These are phyloP conservation scores for Willowsia nigromaculata DNA, from an alignment of 2,888 invertebrate species.

Conservation along the genomic window DNA sequence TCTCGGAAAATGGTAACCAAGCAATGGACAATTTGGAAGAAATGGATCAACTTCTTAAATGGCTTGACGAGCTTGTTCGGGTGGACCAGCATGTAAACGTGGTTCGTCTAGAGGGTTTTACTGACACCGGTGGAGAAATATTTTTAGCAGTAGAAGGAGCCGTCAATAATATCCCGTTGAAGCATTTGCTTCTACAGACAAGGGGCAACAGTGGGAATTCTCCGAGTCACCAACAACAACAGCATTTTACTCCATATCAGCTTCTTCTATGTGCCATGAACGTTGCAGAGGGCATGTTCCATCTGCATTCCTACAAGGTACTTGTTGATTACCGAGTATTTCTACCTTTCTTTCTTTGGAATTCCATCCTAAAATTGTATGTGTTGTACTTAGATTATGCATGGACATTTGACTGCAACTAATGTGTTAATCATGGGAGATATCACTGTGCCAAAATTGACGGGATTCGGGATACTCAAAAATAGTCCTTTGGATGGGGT, in stretches of 20 bases:
- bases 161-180: slow-evolving; percentile 83
- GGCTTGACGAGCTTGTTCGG: slow-evolving; percentile 87
- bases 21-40: slow-evolving; percentile 54
- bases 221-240: slow-evolving; percentile 1
- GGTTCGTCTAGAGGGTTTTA: slow-evolving; percentile 88
- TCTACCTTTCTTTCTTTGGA: too few species aligned
- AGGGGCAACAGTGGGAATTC: slow-evolving; percentile 78
- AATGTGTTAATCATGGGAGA: slow-evolving; percentile 86
- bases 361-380: too few species aligned
- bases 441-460: slow-evolving; percentile 85
- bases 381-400: slow-evolving; percentile 81
- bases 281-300: slow-evolving; percentile 87
- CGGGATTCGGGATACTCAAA: slow-evolving; percentile 88
- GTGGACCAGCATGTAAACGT: slow-evolving; percentile 87
- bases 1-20: slow-evolving; percentile 9
- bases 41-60: slow-evolving; percentile 79
- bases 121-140: slow-evolving; percentile 85
- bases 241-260: slow-evolving; percentile 70
- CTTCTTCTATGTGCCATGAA: slow-evolving; percentile 82
- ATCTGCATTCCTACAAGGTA: slow-evolving; percentile 85
- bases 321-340: too few species aligned
- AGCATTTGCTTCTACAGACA: slow-evolving; percentile 86
- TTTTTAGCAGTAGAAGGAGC: slow-evolving; percentile 88
- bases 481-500: slow-evolving; percentile 84
- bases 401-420: slow-evolving; percentile 87